phyloP scores from a whole-genome alignment of 2,113 vertebrate genomes.

The Mesembrinibis cayennensis region DNA sequence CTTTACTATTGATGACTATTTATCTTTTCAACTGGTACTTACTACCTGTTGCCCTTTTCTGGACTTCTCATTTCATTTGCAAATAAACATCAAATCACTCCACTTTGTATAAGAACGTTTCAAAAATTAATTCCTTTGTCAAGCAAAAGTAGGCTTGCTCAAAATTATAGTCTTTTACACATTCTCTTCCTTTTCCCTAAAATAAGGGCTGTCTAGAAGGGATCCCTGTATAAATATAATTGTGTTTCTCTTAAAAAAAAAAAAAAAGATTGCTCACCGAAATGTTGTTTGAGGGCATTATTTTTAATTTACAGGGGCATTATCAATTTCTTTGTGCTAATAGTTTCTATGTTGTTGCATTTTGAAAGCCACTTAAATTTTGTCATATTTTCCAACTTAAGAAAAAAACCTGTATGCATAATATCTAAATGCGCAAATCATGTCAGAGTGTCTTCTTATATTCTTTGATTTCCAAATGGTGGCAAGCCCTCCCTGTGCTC shows the following conservation, averaged over 20 bases:
- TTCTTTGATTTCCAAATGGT: neutral
- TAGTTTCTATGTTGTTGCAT: neutral
- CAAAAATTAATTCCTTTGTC: neutral
- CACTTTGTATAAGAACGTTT: neutral
- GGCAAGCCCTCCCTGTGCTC: neutral
- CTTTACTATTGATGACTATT: neutral
- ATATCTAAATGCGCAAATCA: neutral
- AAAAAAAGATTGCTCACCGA: rapidly evolving
- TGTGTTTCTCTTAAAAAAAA: neutral
- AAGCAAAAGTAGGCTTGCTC: neutral
- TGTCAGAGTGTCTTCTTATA: neutral
- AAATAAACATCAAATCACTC: neutral
- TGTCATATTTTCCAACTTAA: neutral
- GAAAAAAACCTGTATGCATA: neutral
- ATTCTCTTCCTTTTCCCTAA: neutral
- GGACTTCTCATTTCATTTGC: neutral
- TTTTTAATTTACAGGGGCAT: neutral
- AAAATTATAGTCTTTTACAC: neutral
- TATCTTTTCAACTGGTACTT: neutral
- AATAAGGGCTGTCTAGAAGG: neutral
- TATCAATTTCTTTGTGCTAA: neutral
- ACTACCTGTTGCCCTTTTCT: neutral
- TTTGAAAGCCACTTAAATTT: neutral
- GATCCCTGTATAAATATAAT: rapidly evolving
- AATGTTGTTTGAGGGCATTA: neutral